phyloP scores from a whole-genome alignment of 2,113 vertebrate genomes.

The Dolichallabes microphthalmus region DNA sequence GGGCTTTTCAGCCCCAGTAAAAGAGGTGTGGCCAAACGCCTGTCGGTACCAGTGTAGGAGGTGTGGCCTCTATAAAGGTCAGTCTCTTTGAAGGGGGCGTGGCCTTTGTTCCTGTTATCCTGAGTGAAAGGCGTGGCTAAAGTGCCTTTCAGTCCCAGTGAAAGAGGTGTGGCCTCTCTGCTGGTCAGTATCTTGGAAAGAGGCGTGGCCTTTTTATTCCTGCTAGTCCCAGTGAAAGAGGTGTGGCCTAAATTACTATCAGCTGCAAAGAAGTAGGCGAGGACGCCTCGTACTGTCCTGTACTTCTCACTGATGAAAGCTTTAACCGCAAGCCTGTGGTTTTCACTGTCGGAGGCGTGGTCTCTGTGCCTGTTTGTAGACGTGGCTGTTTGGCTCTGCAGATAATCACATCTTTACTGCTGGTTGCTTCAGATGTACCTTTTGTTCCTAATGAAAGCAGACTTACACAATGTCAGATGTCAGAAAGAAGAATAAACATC shows the following conservation, averaged over 20 bases:
- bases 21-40: background rate
- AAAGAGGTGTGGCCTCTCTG: background rate
- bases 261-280: background rate
- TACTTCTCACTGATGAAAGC: background rate
- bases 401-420: background rate
- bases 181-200: background rate
- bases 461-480: background rate
- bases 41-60: background rate
- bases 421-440: background rate
- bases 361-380: background rate
- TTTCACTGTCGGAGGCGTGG: background rate
- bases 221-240: background rate
- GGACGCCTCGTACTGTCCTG: too few species aligned
- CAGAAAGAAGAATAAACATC: background rate
- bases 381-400: background rate
- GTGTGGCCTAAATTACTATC: background rate
- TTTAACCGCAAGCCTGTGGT: too few species aligned
- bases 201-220: background rate
- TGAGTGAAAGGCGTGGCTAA: background rate
- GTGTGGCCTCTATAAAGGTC: background rate
- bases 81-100: background rate
- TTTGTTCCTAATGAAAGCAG: background rate
- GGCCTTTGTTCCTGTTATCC: background rate
- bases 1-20: background rate
- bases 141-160: background rate